Conservation (phyloP, 2,113 vertebrate genomes). For the Meleagris gallopavo region DNA sequence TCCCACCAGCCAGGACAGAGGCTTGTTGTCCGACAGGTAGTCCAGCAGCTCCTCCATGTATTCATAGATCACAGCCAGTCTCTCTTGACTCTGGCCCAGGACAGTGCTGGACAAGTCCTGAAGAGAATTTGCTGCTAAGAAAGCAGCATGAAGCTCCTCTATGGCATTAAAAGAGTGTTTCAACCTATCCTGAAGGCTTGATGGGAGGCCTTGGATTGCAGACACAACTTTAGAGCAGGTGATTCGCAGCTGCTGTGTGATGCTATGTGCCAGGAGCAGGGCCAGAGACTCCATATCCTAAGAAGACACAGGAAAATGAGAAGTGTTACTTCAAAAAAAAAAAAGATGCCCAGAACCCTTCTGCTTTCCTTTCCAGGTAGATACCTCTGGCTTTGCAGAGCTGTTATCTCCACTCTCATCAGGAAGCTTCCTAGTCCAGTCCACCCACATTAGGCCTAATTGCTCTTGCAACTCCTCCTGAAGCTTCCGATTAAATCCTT, state of each 20-base stretch:
- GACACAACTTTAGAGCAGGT: constrained; percentile 77
- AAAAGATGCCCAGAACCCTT: not conserved
- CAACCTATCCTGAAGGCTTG: constrained; percentile 81
- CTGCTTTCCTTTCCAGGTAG: not conserved
- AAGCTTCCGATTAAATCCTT: constrained; percentile 80
- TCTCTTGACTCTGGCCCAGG: constrained; percentile 78
- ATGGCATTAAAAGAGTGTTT: constrained; percentile 67
- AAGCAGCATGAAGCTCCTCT: constrained; percentile 81
- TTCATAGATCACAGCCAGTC: constrained; percentile 77
- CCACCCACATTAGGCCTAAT: constrained; percentile 83
- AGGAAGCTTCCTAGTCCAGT: constrained; percentile 79
- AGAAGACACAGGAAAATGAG: not conserved
- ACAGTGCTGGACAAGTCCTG: constrained; percentile 78
- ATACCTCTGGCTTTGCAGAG: constrained; percentile 59
- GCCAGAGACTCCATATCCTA: constrained; percentile 69
- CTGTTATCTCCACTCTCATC: not conserved
- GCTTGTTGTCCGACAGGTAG: constrained; percentile 76
- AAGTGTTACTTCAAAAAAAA: not conserved
- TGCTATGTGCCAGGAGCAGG: constrained; percentile 76
- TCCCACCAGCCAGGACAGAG: constrained; percentile 79
- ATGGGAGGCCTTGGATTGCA: constrained; percentile 85
- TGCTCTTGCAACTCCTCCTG: constrained; percentile 78
- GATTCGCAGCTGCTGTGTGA: constrained; percentile 81
- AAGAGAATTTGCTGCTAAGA: constrained; percentile 68
- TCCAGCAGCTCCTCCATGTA: constrained; percentile 86